A percentile compares a stretch with the other conserved stretches of the same genome.
phyloP scores from a whole-genome alignment of 2,888 invertebrate genomes.

The Hyposoter dolosus region DNA sequence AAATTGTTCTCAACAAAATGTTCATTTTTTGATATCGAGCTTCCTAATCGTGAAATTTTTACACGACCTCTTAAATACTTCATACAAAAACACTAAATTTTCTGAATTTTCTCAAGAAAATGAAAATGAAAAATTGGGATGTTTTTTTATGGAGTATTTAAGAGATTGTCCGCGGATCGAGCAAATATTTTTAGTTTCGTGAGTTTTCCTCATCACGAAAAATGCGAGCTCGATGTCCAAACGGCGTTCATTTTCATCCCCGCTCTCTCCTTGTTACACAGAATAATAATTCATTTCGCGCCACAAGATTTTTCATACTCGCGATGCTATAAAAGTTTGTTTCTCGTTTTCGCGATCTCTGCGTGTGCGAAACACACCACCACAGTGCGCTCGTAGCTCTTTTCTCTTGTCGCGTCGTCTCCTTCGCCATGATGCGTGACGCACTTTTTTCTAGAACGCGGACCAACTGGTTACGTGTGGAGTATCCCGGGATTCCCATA shows the following conservation, averaged over 20 bases:
- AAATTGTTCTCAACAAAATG: too few relatives aligned
- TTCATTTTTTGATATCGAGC: too few relatives aligned
- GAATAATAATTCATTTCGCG: slow-evolving; percentile 17
- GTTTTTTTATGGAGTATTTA: too few relatives aligned
- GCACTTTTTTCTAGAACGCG: slow-evolving; percentile 18
- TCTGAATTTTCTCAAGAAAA: too few relatives aligned
- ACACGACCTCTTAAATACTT: too few relatives aligned
- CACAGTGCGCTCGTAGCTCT: background rate
- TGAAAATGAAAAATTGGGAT: too few relatives aligned
- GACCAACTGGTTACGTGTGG: background rate
- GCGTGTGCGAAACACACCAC: background rate
- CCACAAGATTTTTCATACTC: slow-evolving; percentile 29
- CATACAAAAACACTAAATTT: too few relatives aligned
- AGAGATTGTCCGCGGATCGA: too few relatives aligned
- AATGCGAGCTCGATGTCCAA: background rate
- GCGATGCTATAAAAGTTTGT: slow-evolving; percentile 6
- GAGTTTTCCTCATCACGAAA: too few relatives aligned
- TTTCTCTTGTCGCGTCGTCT: slow-evolving; percentile 11
- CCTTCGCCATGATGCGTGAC: slow-evolving; percentile 43
- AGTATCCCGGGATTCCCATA: slow-evolving; percentile 52
- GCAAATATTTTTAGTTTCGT: too few relatives aligned
- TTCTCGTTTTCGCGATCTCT: slow-evolving; percentile 11
- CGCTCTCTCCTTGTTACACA: slow-evolving; percentile 6
- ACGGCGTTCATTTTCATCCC: background rate
- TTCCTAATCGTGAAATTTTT: too few relatives aligned